phyloP scores from a whole-genome alignment of 2,797 vertebrate species.

The Lepilemur septentrionalis region DNA sequence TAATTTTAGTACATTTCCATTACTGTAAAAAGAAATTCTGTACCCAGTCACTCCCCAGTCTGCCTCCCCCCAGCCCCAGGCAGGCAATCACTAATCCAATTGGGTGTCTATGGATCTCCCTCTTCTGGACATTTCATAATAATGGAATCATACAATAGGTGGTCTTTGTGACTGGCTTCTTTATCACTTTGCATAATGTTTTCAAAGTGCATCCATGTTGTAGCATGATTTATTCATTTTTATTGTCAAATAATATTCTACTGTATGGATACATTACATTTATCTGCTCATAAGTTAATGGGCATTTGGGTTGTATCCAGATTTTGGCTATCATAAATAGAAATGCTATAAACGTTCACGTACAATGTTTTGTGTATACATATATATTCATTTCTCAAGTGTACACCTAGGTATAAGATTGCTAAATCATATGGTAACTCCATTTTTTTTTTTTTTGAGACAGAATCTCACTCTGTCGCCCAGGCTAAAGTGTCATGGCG shows the following conservation, averaged over 20 bases:
- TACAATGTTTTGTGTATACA: neutral
- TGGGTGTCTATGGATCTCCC: neutral
- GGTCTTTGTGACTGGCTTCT: neutral
- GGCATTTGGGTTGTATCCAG: neutral
- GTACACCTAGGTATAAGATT: neutral
- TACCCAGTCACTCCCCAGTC: neutral
- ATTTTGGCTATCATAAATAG: neutral
- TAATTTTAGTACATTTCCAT: constrained; percentile 24
- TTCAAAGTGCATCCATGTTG: neutral
- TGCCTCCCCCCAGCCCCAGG: neutral
- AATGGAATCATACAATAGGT: neutral
- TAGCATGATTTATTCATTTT: neutral
- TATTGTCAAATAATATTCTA: neutral
- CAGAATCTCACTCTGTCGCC: too few relatives aligned
- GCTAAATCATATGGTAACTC: neutral
- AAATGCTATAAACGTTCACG: neutral
- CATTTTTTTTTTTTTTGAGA: neutral
- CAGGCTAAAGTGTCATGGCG: too few relatives aligned
- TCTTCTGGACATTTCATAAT: neutral
- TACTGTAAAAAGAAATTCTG: neutral
- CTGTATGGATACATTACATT: neutral
- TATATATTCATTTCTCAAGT: neutral
- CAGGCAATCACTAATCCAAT: neutral
- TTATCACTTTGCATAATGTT: neutral
- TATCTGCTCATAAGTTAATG: neutral